These are phyloP conservation scores for Habropoda laboriosa DNA, from an alignment of 1,140 invertebrate genomes.

Conservation along the genomic window DNA sequence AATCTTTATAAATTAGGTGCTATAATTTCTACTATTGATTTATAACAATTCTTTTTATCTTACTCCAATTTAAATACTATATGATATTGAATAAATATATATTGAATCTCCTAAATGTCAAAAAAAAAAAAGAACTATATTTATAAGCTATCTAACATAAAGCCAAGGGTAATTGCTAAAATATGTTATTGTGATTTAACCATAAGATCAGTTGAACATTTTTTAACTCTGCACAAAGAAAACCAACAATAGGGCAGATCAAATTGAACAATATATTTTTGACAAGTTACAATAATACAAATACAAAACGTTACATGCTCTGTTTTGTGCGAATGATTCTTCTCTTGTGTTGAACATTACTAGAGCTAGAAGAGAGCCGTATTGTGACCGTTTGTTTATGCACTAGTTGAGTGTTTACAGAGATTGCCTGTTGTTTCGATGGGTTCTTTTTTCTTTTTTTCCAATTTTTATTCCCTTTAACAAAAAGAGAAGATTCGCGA, in stretches of 20 bases:
- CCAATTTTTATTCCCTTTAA: conserved; percentile 15
- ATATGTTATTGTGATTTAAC: background rate
- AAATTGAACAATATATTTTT: conserved; percentile 81
- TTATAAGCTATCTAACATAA: background rate
- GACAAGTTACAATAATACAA: conserved; percentile 76
- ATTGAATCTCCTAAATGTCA: conserved; percentile 2
- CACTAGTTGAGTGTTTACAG: conserved; percentile 49
- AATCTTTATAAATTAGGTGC: background rate
- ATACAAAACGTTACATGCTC: conserved; percentile 73
- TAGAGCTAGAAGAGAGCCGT: conserved; percentile 1
- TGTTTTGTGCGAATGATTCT: conserved; percentile 70
- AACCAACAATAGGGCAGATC: conserved; percentile 77
- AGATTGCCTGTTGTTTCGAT: conserved; percentile 34
- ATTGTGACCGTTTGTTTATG: conserved; percentile 50
- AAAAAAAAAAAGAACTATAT: background rate
- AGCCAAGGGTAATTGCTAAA: background rate
- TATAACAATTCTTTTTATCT: conserved; percentile 24
- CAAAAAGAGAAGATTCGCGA: background rate
- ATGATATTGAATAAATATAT: background rate
- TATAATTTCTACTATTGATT: background rate
- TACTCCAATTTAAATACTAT: conserved; percentile 10
- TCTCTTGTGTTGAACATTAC: conserved; percentile 45
- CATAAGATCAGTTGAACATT: background rate
- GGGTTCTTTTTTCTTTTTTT: no score
- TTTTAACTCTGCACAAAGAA: conserved; percentile 62